Evolutionary conservation across 2,113 vertebrate species (phyloP).

Genomic region (Cairina moschata): DNA sequence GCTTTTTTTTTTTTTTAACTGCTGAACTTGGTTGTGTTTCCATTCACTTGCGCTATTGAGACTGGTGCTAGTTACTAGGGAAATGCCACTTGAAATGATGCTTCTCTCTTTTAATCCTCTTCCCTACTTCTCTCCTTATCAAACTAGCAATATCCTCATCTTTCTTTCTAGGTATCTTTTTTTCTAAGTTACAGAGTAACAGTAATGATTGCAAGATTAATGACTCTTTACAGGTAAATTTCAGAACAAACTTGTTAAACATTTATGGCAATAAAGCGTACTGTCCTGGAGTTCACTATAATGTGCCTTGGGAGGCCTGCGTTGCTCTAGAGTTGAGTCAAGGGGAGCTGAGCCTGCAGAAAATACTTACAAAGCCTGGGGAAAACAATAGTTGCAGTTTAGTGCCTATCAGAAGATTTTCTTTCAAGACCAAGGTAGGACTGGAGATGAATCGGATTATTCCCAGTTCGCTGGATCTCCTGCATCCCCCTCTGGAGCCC

Average conservation of each 20-base stretch:
- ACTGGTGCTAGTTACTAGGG: background rate
- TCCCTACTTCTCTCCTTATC: background rate
- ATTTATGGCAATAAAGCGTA: background rate
- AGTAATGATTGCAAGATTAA: background rate
- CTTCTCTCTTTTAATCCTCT: background rate
- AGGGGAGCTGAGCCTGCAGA: background rate
- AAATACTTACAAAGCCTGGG: background rate
- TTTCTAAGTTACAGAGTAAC: background rate
- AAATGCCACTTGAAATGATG: background rate
- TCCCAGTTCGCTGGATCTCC: background rate
- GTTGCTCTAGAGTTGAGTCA: background rate
- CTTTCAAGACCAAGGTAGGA: background rate
- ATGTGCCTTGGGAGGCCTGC: background rate
- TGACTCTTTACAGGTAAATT: background rate
- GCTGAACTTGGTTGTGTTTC: background rate
- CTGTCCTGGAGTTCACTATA: background rate
- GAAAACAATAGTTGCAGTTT: background rate
- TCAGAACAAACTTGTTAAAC: background rate
- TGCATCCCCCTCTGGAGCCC: background rate
- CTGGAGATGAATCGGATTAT: background rate
- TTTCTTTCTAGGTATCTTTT: background rate
- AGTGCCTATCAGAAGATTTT: background rate
- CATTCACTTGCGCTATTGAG: background rate
- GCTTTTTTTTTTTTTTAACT: background rate
- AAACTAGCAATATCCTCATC: background rate